Conservation (phyloP, 2,888 invertebrate genomes). For the Ichneumoninae sp. region DNA sequence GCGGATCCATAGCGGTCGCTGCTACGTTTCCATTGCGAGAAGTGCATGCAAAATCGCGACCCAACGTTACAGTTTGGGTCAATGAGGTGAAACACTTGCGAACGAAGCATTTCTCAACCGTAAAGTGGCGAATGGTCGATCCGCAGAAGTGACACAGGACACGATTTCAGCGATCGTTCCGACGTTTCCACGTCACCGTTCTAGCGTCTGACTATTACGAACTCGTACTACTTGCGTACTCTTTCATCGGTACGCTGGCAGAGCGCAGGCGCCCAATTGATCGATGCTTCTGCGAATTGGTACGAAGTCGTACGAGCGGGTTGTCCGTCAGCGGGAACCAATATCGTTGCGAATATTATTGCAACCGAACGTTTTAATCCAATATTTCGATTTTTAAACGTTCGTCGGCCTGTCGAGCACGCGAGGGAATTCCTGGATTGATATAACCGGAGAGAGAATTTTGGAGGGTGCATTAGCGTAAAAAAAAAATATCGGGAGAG, state of each 20-base stretch:
- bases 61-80: background rate
- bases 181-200: background rate
- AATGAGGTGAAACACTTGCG: background rate
- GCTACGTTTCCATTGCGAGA: background rate
- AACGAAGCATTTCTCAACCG: background rate
- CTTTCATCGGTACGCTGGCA: no score
- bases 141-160: no score
- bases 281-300: background rate
- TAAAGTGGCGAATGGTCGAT: background rate
- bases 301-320: background rate
- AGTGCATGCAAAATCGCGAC: background rate
- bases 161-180: no score
- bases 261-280: background rate
- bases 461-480: background rate
- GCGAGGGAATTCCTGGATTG: slow-evolving; percentile 13
- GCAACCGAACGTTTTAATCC: background rate
- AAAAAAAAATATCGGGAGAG: slow-evolving; percentile 22
- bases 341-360: background rate
- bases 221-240: background rate
- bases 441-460: slow-evolving; percentile 2
- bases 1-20: background rate
- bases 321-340: background rate
- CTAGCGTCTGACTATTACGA: background rate
- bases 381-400: slow-evolving; percentile 13
- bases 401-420: background rate